Evolutionary conservation across 2,797 vertebrate genomes (phyloP), one percentile per base, ranked within the genome.

Genomic region (Dromococcyx pavoninus): DNA sequence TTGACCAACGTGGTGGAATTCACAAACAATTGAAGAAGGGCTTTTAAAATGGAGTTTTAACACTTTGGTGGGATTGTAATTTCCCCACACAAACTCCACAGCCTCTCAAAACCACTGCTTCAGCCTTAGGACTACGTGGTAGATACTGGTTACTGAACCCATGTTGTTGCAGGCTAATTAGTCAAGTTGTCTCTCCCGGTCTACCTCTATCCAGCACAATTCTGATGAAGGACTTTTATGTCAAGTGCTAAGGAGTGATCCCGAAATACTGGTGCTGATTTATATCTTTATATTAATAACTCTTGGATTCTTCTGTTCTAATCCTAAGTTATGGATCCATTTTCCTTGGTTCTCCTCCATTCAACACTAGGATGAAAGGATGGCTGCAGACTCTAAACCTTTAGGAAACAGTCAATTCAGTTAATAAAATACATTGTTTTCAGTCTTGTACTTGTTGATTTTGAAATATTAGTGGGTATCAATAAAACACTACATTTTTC

Each of bases 221-320:
- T 65, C 39, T 78, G 61, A 70, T 64, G 27, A n/a, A 73, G 60
- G 8, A 60, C 18, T 53, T 46, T 30, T 39, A 30, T 35, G 25
- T 64, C 50, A 58, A n/a, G 25, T 53, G 17, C 54, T 64, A 9
- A 43, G 27, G 50, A 62, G 19, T 16, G 17, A 80, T 53, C 32
- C 28, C 28, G 41, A 37, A 19, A 32, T 54, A 28, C 11, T 30
- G 6, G 0, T 69, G 56, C 0, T 53, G n/a, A n/a, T 58, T 58
- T 53, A 10, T 54, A 32, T 43, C 0, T 0, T 32, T 43, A 7
- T n/a, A 25, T 19, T 12, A 58, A 37, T 70, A 43, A 28, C 41
- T 75, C 44, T 75, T 78, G n/a, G 19, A 37, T 58, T 70, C 21
- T 16, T 43, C 22, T 56, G 53, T 61, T 9, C 17, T 61, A 66